Evolutionary conservation across 2,888 invertebrate genomes (phyloP).

Genomic region (Philhelius pedissequus): DNA sequence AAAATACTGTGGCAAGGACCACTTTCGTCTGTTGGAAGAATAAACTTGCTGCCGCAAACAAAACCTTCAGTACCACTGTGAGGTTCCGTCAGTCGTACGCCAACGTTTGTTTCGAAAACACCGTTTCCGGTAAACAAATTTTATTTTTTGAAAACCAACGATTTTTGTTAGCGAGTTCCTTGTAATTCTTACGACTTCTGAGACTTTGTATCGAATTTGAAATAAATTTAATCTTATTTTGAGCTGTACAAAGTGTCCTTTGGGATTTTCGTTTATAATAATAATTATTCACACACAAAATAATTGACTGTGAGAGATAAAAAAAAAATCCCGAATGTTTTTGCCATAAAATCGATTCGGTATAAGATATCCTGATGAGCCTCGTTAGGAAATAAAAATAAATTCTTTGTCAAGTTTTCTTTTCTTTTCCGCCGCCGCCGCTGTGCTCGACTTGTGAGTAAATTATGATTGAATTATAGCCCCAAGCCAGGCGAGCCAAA

Average conservation of each 20-base stretch:
- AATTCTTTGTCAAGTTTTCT: constrained; percentile 3
- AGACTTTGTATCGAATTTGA: neutral
- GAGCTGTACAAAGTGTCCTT: neutral
- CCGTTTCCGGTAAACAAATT: constrained; percentile 26
- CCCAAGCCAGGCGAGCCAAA: neutral
- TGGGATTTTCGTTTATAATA: neutral
- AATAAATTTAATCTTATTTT: neutral
- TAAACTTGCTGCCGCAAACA: constrained; percentile 27
- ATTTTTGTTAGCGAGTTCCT: neutral
- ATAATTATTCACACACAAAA: neutral
- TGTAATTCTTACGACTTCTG: neutral
- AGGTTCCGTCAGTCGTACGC: constrained; percentile 59
- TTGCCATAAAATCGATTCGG: constrained; percentile 51
- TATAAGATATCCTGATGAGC: constrained; percentile 46
- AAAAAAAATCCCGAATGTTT: constrained; percentile 18
- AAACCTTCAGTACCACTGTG: constrained; percentile 44
- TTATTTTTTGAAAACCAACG: neutral
- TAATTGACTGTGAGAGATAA: constrained; percentile 29
- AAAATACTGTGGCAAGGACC: constrained; percentile 29
- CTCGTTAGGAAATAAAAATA: constrained; percentile 15
- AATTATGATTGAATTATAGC: constrained; percentile 66
- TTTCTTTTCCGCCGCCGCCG: neutral
- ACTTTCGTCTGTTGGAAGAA: constrained; percentile 35
- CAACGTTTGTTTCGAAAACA: constrained; percentile 52
- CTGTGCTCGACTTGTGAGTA: neutral